Conservation (phyloP, 1,140 invertebrate species). For the Micrasema minimum region DNA sequence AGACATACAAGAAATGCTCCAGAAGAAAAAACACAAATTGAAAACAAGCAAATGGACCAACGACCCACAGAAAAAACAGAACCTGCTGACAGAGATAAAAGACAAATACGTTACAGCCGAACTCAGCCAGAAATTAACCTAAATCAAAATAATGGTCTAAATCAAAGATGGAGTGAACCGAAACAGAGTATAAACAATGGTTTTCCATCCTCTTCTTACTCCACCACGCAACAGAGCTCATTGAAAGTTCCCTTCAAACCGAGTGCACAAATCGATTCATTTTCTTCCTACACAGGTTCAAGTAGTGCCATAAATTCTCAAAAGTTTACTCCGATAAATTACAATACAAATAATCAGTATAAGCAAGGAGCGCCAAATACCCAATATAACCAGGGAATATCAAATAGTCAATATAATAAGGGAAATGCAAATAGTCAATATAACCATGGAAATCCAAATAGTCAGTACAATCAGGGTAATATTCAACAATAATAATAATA, state of each 20-base stretch:
- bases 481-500: too few relatives aligned
- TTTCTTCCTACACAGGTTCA: slow-evolving; percentile 29
- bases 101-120: slow-evolving; percentile 59
- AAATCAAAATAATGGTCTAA: slow-evolving; percentile 27
- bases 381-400: slow-evolving; percentile 24
- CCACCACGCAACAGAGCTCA: slow-evolving; percentile 21
- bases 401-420: too few relatives aligned
- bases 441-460: too few relatives aligned
- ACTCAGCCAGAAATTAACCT: slow-evolving; percentile 43
- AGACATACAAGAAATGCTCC: slow-evolving; percentile 42
- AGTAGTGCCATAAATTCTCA: slow-evolving; percentile 34
- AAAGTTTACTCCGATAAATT: slow-evolving; percentile 10
- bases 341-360: slow-evolving; percentile 15
- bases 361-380: not conserved
- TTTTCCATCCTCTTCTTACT: slow-evolving; percentile 12
- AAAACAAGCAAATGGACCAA: not conserved
- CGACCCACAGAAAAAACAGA: slow-evolving; percentile 53
- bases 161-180: slow-evolving; percentile 37
- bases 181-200: slow-evolving; percentile 23
- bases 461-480: too few relatives aligned
- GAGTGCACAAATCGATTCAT: slow-evolving; percentile 47
- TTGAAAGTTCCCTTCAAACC: slow-evolving; percentile 45
- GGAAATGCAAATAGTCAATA: too few relatives aligned
- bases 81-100: slow-evolving; percentile 62
- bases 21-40: slow-evolving; percentile 11